A percentile compares a stretch with the other conserved stretches of the same genome.
phyloP scores from a whole-genome alignment of 2,888 invertebrate genomes.

The Gibbula magus region DNA sequence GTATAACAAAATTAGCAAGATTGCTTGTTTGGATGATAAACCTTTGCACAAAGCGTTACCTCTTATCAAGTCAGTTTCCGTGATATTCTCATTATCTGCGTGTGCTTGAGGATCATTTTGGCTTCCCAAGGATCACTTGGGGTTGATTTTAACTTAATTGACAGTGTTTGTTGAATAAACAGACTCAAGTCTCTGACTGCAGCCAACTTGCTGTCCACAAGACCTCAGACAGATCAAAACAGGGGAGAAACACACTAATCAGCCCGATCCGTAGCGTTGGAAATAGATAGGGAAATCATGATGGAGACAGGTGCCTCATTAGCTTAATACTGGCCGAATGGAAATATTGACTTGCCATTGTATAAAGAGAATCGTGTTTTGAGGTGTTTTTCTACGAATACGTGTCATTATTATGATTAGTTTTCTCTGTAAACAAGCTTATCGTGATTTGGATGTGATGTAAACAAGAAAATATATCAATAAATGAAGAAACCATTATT shows the following conservation, averaged over 20 bases:
- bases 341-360: no score
- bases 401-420: no score
- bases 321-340: not conserved
- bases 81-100: not conserved
- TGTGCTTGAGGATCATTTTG: not conserved
- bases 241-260: no score
- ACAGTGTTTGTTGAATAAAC: not conserved
- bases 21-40: not conserved
- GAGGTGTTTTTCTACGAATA: no score
- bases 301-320: not conserved
- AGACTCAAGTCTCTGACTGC: not conserved
- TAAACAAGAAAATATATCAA: no score
- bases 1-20: not conserved
- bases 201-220: not conserved
- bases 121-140: not conserved
- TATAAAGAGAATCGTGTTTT: no score
- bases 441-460: no score
- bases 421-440: no score
- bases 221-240: no score
- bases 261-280: no score
- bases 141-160: constrained; percentile 13
- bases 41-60: not conserved
- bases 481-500: no score
- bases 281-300: not conserved
- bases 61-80: not conserved